Evolutionary conservation across 2,797 vertebrate species (phyloP).

Genomic region (Esox masquinongy): DNA sequence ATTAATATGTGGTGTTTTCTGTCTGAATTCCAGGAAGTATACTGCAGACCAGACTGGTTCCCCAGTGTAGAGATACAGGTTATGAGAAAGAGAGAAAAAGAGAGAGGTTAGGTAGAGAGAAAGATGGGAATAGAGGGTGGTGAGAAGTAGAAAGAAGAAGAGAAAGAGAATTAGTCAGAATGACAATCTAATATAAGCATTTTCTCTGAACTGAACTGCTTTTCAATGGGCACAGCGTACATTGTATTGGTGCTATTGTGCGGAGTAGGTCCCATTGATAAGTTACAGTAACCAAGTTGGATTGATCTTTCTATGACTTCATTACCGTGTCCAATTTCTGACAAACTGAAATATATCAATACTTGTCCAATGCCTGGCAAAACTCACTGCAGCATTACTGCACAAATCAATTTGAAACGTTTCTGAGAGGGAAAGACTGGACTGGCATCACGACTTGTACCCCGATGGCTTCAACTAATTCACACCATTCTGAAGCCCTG

Average conservation of each 20-base stretch:
- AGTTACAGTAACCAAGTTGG: conserved; percentile 6
- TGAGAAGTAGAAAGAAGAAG: too few species aligned
- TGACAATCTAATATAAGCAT: too few species aligned
- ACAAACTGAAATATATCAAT: conserved; percentile 1
- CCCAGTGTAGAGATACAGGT: neutral
- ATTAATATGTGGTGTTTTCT: too few species aligned
- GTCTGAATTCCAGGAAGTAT: neutral
- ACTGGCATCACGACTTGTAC: neutral
- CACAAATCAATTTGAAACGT: conserved; percentile 18
- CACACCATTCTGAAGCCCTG: too few species aligned
- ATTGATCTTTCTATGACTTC: conserved; percentile 14
- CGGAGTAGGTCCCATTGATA: neutral
- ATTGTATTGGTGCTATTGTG: neutral
- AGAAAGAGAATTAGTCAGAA: too few species aligned
- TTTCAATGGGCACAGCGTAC: neutral
- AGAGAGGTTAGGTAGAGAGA: too few species aligned
- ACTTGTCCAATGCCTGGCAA: conserved; percentile 7
- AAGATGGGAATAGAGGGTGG: too few species aligned
- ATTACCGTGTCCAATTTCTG: conserved; percentile 18
- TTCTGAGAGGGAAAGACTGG: neutral
- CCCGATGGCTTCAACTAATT: neutral
- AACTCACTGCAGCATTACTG: conserved; percentile 10
- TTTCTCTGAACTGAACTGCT: neutral
- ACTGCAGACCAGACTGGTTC: neutral
- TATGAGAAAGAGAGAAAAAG: neutral